Conservation (phyloP, 2,113 vertebrate species). For the Monarcha castaneiventris region DNA sequence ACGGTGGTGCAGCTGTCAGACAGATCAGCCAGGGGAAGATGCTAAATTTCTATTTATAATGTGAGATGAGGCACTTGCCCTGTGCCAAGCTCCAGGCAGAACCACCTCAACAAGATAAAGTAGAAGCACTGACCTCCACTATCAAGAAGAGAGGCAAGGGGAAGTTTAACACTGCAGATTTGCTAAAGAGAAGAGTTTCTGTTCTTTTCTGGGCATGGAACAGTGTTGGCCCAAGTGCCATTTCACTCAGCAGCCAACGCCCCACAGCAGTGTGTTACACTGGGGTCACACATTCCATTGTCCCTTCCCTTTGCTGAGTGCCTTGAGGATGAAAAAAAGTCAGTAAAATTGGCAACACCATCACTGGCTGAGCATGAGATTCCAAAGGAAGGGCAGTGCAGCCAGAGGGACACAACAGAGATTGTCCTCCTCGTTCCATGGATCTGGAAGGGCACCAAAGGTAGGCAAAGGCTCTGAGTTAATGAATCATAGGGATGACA, state of each 20-base stretch:
- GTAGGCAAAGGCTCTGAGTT: background rate
- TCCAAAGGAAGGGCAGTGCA: background rate
- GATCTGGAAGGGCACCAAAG: background rate
- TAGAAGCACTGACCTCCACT: background rate
- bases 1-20: fast-evolving
- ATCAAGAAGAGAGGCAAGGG: background rate
- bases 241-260: background rate
- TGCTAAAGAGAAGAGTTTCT: background rate
- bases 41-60: background rate
- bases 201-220: background rate
- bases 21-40: background rate
- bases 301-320: background rate
- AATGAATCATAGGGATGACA: background rate
- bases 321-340: background rate
- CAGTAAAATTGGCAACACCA: background rate
- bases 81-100: background rate
- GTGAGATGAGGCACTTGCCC: background rate
- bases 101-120: background rate
- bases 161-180: background rate
- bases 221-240: background rate
- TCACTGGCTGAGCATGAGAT: background rate
- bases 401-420: background rate
- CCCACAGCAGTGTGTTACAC: background rate
- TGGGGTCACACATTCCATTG: background rate
- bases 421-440: fast-evolving